These are phyloP conservation scores for Coregonus clupeaformis DNA, from an alignment of 2,113 vertebrate genomes.

Conservation along the genomic window DNA sequence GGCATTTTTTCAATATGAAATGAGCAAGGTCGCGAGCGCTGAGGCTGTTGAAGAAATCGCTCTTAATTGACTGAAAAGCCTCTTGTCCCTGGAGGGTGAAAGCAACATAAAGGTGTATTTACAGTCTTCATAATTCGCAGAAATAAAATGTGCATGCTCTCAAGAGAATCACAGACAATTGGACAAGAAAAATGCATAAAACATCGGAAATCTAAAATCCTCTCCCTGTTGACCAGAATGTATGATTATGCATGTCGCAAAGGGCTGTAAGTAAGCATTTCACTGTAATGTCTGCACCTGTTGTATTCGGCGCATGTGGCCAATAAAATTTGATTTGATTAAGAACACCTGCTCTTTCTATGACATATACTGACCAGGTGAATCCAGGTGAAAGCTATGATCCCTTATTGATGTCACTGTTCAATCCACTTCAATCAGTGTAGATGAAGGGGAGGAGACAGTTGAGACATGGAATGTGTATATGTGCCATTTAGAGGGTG, in stretches of 20 bases:
- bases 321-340: too few species aligned
- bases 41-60: conserved; percentile 41
- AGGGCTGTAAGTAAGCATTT: too few species aligned
- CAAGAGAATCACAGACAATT: conserved; percentile 28
- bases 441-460: too few species aligned
- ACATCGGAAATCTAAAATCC: conserved; percentile 16
- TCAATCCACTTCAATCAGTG: too few species aligned
- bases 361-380: too few species aligned
- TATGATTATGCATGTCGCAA: not conserved
- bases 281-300: too few species aligned
- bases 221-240: not conserved
- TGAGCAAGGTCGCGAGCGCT: conserved; percentile 34
- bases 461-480: too few species aligned
- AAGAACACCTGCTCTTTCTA: too few species aligned
- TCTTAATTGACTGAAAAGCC: conserved; percentile 60
- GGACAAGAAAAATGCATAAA: conserved; percentile 16
- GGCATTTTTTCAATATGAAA: conserved; percentile 20
- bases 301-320: too few species aligned
- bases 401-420: too few species aligned
- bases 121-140: conserved; percentile 52
- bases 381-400: too few species aligned
- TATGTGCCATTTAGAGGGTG: too few species aligned
- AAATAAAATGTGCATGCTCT: conserved; percentile 33
- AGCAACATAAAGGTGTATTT: conserved; percentile 39
- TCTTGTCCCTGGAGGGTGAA: conserved; percentile 47